Base-by-base conservation (phyloP, 1,140 invertebrate genomes). In the Zaprionus taronus region DNA sequence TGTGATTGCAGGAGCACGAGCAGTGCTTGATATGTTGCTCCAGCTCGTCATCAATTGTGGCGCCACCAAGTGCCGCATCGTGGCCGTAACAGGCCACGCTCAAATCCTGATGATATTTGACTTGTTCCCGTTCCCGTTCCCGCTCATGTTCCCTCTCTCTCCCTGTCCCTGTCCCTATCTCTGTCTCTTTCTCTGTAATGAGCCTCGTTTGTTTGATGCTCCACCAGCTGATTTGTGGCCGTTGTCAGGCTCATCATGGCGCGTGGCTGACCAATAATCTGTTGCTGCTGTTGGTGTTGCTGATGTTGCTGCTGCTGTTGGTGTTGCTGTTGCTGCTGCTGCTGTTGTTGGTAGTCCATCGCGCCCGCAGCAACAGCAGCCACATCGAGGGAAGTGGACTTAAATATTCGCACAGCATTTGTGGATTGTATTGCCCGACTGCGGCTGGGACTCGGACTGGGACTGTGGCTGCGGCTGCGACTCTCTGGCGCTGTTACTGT, bases 1-100 rank as follows among this genome's bases (percentile, higher is more conserved):
- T 97, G 94, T 97, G 97, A 94, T 97, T 96, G 94, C 97, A 97
- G 81, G 96, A 96, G 94, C 97, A 97, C 69, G 96, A 95, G 93
- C 97, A 97, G 89, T 95, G 95, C 93, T 97, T 96, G 92, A 97
- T 97, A 94, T 97, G 97, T 93, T 96, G 95, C 90, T 96, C 95
- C 92, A 97, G 95, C 93, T 97, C 96, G 61, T 95, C 93, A 89
- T 96, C 95, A 22, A 92, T 83, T 64, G 95, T 93, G 73, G 95
- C 94, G 87, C 94, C 93, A 38, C 93, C 93, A 64, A 72, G 28
- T 22, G 74, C 9, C 6, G 49, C 41, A 26, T n/a, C 64, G 26
- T 79, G 72, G 1, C 72, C 67, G 44, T 76, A 75, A 15, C 72
- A 79, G 24, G 72, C 64, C 11, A 28, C 64, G 47, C 20, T 66